Evolutionary conservation across 2,113 vertebrate genomes (phyloP).

Genomic region (Raja brachyura): DNA sequence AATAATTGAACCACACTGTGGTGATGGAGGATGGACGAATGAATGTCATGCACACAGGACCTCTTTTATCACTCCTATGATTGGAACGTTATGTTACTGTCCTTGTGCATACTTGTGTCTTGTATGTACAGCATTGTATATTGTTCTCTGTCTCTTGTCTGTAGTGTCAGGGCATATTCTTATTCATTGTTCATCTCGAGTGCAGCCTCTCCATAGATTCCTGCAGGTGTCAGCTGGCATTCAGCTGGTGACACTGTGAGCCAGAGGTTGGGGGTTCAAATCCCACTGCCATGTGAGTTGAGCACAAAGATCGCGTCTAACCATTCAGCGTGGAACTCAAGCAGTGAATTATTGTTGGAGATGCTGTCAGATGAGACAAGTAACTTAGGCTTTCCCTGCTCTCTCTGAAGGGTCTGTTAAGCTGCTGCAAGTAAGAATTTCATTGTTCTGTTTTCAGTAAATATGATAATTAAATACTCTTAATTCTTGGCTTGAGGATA

Average conservation of each 20-base stretch:
- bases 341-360: not conserved
- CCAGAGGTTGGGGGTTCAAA: not conserved
- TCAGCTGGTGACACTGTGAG: not conserved
- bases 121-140: slow-evolving; percentile 16
- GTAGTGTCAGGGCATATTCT: not conserved
- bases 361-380: too few species aligned
- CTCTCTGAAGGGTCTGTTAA: not conserved
- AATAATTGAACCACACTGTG: not conserved
- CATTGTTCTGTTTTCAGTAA: too few species aligned
- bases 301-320: not conserved
- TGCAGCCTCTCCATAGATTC: not conserved
- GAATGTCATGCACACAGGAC: not conserved
- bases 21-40: not conserved
- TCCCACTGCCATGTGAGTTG: not conserved
- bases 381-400: not conserved
- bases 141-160: slow-evolving; percentile 11
- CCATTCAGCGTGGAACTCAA: not conserved
- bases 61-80: not conserved
- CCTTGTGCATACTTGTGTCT: not conserved
- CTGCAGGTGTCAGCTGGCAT: slow-evolving; percentile 25
- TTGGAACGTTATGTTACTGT: not conserved
- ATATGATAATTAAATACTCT: too few species aligned
- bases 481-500: too few species aligned
- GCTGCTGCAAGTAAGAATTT: too few species aligned
- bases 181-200: not conserved